These are phyloP conservation scores for Standfussiana lucernea DNA, from an alignment of 2,888 invertebrate species.

Conservation along the genomic window DNA sequence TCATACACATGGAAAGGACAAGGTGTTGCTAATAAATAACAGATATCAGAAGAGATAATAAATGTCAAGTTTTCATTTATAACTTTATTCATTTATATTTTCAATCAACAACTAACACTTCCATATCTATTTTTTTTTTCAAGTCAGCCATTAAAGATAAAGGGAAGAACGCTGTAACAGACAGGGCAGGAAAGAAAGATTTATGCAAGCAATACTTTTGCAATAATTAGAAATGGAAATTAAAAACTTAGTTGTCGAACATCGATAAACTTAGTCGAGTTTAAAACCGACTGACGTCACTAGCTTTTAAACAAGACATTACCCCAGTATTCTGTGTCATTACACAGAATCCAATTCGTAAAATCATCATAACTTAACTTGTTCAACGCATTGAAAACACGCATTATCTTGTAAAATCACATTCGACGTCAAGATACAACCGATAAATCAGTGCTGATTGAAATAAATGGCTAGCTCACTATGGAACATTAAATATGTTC, in stretches of 20 bases:
- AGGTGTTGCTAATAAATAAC: constrained; percentile 9
- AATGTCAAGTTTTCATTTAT: neutral
- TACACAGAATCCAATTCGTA: constrained; percentile 34
- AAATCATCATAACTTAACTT: constrained; percentile 55
- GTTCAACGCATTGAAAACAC: constrained; percentile 66
- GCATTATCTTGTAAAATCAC: constrained; percentile 76
- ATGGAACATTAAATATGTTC: constrained; percentile 72
- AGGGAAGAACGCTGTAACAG: too few relatives aligned
- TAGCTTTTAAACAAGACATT: constrained; percentile 31
- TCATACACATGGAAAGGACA: neutral
- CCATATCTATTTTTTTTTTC: neutral
- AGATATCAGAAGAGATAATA: neutral
- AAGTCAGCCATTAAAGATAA: neutral
- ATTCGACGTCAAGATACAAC: constrained; percentile 70
- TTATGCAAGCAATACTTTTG: constrained; percentile 10
- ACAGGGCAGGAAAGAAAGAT: neutral
- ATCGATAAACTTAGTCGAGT: neutral
- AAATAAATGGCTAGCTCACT: constrained; percentile 77
- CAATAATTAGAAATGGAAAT: constrained; percentile 6
- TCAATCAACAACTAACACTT: neutral
- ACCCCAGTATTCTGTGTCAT: constrained; percentile 27
- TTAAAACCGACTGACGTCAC: neutral
- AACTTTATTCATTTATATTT: neutral
- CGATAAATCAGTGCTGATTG: constrained; percentile 76
- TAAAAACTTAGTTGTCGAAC: neutral